These are phyloP conservation scores for Erebia palarica DNA, from an alignment of 2,888 invertebrate genomes.

Conservation along the genomic window DNA sequence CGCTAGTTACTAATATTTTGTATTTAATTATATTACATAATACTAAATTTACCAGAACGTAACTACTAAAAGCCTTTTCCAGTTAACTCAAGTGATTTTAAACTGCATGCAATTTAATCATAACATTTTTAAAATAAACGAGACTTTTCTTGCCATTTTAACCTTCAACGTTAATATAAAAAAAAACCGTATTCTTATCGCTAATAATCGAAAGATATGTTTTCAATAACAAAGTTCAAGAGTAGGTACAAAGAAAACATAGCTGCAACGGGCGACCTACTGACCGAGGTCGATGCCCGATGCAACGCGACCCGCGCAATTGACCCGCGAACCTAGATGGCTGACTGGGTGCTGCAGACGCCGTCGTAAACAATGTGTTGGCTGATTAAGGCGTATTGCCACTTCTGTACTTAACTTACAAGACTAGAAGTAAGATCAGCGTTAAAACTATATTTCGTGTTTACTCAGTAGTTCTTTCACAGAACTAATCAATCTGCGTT, in stretches of 20 bases:
- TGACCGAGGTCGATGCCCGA: slow-evolving; percentile 75
- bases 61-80: too few relatives aligned
- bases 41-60: too few relatives aligned
- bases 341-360: slow-evolving; percentile 30
- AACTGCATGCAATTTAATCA: too few relatives aligned
- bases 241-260: slow-evolving; percentile 55
- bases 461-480: slow-evolving; percentile 22
- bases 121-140: too few relatives aligned
- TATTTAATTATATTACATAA: too few relatives aligned
- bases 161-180: too few relatives aligned
- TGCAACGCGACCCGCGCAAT: slow-evolving; percentile 58
- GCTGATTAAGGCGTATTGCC: slow-evolving; percentile 20
- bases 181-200: not conserved
- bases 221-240: slow-evolving; percentile 65
- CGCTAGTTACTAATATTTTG: too few relatives aligned
- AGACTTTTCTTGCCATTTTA: too few relatives aligned
- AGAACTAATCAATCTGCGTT: too few relatives aligned
- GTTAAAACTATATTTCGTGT: too few relatives aligned
- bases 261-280: slow-evolving; percentile 65
- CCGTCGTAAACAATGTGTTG: slow-evolving; percentile 39
- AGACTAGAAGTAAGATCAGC: not conserved
- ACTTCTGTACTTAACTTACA: not conserved
- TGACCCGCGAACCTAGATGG: slow-evolving; percentile 25
- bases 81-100: too few relatives aligned
- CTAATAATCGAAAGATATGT: slow-evolving; percentile 25